Base-by-base conservation (phyloP, 2,888 invertebrate genomes). In the Pediacus dermestoides region DNA sequence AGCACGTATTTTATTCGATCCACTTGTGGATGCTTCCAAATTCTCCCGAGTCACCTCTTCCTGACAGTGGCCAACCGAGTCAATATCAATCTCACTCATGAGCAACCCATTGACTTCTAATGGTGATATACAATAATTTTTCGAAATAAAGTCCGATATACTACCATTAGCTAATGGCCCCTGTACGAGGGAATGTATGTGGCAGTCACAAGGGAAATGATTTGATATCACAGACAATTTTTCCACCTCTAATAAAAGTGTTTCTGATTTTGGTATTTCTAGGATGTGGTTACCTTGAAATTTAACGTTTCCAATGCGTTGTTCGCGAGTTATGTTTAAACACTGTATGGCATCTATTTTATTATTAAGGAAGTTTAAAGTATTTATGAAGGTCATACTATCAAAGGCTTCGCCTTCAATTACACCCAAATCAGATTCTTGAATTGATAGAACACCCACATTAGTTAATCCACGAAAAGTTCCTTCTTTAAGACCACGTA, bases 121-220 rank as follows among this genome's bases (percentile, higher is more conserved):
- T 39, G 90, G 89, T 10, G 88, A 88, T 61, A 90, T 88, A 72
- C 90, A 91, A 66, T 77, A 86, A 68, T 91, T 91, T 55, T 81
- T 81, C 39, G 79, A 76, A 42, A 81, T 73, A 60, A 88, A 87
- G 41, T 82, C 81, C 27, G 75, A 72, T 50, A 74, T 67, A 44
- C 80, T 78, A 14, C 78, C 78, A 60, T 85, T 78, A 12, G 83
- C 84, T 46, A 89, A 71, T 21, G 88, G 84, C 45, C 86, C 85
- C 37, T 81, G 80, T 35, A 88, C 71, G 16, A 90, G 76, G 39
- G 85, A 81, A 58, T 85, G 85, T 31, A 85, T 76, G 53, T 87
- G 88, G 61, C 90, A 91, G 68, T 89, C 88, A 66, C 90, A 91
- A 2, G 89, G 89, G 63, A 90, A 82, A 61, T 88, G 88, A 67